Evolutionary conservation across 2,888 invertebrate genomes (phyloP).

Genomic region (Pelosia muscerda): DNA sequence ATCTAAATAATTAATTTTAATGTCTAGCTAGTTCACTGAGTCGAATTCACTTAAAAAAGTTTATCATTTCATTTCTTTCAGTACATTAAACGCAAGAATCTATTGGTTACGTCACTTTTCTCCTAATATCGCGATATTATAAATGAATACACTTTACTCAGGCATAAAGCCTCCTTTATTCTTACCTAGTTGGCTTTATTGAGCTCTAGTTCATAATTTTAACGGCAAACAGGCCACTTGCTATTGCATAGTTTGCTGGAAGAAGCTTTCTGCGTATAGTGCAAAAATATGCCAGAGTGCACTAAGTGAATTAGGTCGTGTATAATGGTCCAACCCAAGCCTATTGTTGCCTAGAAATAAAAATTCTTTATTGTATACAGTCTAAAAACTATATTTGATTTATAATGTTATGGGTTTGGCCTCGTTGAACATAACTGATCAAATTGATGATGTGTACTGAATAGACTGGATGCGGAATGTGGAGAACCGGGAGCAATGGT

Average conservation of each 20-base stretch:
- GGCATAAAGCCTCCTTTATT: neutral
- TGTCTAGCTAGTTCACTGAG: constrained; percentile 1
- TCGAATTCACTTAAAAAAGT: neutral
- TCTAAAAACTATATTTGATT: no score
- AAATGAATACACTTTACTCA: neutral
- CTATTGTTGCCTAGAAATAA: neutral
- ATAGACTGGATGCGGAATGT: no score
- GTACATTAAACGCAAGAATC: neutral
- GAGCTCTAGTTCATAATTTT: neutral
- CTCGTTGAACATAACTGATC: no score
- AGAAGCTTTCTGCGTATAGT: neutral
- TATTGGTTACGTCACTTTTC: neutral
- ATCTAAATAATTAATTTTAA: neutral
- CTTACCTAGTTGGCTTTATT: neutral
- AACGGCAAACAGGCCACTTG: constrained; percentile 6
- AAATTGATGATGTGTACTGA: no score
- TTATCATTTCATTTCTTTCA: neutral
- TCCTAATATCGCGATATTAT: neutral
- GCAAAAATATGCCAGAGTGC: neutral
- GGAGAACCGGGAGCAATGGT: no score
- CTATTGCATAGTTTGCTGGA: neutral
- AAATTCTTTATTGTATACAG: no score
- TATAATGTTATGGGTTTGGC: no score
- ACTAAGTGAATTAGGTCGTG: neutral
- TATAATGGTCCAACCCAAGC: neutral